Evolutionary conservation across 2,888 invertebrate genomes (phyloP).

Genomic region (Tenthredo notha): DNA sequence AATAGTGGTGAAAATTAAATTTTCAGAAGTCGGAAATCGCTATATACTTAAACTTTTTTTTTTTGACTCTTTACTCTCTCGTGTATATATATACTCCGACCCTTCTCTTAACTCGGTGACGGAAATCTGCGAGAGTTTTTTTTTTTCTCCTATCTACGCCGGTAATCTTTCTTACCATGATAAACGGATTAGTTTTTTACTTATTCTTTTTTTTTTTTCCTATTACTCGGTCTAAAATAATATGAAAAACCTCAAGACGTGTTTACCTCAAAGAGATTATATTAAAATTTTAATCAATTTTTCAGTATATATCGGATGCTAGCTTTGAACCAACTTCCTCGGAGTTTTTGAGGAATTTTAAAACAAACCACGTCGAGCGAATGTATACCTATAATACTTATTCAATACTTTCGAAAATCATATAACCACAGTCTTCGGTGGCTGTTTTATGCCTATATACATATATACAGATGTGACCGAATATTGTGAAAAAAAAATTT

Average conservation of each 20-base stretch:
- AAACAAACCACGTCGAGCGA: background rate
- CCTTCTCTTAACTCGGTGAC: background rate
- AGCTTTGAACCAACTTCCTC: background rate
- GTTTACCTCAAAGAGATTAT: constrained; percentile 22
- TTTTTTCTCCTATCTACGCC: constrained; percentile 15
- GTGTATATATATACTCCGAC: background rate
- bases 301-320: constrained; percentile 5
- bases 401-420: background rate
- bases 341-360: background rate
- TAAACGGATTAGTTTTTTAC: constrained; percentile 9
- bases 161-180: constrained; percentile 16
- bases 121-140: constrained; percentile 16
- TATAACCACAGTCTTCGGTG: background rate
- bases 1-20: constrained; percentile 30
- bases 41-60: background rate
- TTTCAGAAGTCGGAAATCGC: background rate
- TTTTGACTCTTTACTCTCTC: background rate
- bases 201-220: background rate
- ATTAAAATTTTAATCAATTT: constrained; percentile 40
- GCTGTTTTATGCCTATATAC: background rate
- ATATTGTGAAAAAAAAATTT: background rate
- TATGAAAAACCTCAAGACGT: background rate
- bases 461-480: background rate
- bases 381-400: background rate
- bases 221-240: background rate